Percentiles rank a stretch among this genome's conserved stretches.
phyloP scores from a whole-genome alignment of 1,140 invertebrate species.

The silkworm (Bombyx mori) region DNA sequence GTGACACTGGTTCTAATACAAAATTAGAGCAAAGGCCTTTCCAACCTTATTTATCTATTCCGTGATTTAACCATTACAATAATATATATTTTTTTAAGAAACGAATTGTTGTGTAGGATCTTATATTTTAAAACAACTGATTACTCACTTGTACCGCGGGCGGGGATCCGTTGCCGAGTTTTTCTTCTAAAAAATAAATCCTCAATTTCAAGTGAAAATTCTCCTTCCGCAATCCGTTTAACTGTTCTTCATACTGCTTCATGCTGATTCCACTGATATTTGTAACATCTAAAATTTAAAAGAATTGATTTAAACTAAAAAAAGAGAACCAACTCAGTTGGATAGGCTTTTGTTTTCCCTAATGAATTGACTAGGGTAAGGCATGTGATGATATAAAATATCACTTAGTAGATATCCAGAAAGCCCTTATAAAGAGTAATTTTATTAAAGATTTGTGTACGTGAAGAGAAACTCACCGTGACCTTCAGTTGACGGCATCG shows the following conservation, averaged over 20 bases:
- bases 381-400: no score
- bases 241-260: conserved; percentile 92
- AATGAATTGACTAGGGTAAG: no score
- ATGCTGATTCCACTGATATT: conserved; percentile 70
- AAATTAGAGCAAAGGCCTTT: no score
- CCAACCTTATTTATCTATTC: no score
- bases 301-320: conserved; percentile 1
- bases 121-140: background rate
- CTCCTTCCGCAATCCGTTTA: conserved; percentile 86
- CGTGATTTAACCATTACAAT: no score
- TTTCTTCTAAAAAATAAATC: conserved; percentile 92
- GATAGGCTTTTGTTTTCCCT: background rate
- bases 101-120: no score
- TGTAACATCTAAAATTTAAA: conserved; percentile 36
- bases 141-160: conserved; percentile 75
- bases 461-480: conserved; percentile 32
- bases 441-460: no score
- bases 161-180: conserved; percentile 74
- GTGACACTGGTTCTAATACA: no score
- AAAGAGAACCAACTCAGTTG: background rate
- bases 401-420: no score
- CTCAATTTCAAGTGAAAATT: conserved; percentile 93
- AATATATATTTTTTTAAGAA: no score
- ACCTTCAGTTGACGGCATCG: conserved; percentile 38
- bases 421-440: no score